A percentile compares a stretch with the other conserved stretches of the same genome.
phyloP scores from a whole-genome alignment of 2,888 invertebrate species.

The Drosophila affinis region DNA sequence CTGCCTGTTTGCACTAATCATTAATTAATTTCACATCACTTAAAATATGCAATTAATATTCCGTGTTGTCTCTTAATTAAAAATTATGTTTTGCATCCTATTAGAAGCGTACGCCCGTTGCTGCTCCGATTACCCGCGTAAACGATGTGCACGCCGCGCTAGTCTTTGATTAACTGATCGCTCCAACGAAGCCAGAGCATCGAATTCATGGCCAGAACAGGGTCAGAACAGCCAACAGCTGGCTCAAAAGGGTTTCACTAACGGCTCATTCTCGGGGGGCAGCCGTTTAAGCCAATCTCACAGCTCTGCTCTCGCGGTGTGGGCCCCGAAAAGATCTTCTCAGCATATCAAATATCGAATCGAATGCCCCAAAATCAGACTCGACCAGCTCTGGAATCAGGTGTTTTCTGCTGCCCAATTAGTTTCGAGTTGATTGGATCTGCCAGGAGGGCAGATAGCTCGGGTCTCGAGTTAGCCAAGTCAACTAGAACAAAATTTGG shows the following conservation, averaged over 20 bases:
- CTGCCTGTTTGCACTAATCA: conserved; percentile 71
- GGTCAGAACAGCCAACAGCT: conserved; percentile 18
- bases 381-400: conserved; percentile 44
- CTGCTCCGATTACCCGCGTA: conserved; percentile 2
- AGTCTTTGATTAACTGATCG: conserved; percentile 80
- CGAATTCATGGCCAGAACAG: background rate
- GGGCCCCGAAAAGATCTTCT: conserved; percentile 64
- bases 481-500: conserved; percentile 37
- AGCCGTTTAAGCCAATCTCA: conserved; percentile 11
- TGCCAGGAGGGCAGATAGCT: conserved; percentile 47
- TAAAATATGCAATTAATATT: conserved; percentile 74
- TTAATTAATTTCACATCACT: conserved; percentile 74
- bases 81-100: conserved; percentile 45
- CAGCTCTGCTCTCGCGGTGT: conserved; percentile 52
- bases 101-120: conserved; percentile 41
- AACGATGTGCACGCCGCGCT: conserved; percentile 65
- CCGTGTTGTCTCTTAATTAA: conserved; percentile 56
- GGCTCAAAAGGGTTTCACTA: conserved; percentile 2
- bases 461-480: conserved; percentile 43
- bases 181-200: conserved; percentile 8
- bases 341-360: conserved; percentile 75
- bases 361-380: conserved; percentile 38
- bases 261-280: conserved; percentile 5
- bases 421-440: conserved; percentile 48
- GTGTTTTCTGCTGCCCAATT: conserved; percentile 64